Conservation (phyloP, 2,888 invertebrate genomes). For the Hemaris fuciformis region DNA sequence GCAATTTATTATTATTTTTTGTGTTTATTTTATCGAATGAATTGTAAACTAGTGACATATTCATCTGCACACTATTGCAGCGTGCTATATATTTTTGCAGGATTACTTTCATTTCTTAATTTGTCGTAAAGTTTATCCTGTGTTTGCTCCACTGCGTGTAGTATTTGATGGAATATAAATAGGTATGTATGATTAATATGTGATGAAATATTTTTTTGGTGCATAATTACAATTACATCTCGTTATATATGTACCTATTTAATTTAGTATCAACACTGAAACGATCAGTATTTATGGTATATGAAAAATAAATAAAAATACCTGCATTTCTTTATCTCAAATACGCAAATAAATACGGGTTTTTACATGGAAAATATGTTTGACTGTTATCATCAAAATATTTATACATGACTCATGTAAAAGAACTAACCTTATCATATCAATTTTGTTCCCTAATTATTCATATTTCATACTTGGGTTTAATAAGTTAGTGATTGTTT, state of each 20-base stretch:
- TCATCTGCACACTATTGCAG: not conserved
- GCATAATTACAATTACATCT: no score
- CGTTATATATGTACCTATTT: no score
- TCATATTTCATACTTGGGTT: no score
- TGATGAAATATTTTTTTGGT: not conserved
- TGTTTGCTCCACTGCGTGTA: not conserved
- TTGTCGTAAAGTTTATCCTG: not conserved
- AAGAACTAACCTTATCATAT: no score
- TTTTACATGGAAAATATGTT: not conserved
- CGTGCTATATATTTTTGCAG: not conserved
- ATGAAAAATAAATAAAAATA: not conserved
- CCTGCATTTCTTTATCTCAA: not conserved
- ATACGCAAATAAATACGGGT: not conserved
- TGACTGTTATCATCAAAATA: not conserved
- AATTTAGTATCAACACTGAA: no score
- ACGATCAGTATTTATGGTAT: not conserved
- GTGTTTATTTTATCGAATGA: not conserved
- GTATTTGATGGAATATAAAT: not conserved
- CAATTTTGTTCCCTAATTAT: no score
- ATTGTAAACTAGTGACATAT: not conserved
- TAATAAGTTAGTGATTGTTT: no score
- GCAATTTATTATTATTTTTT: not conserved
- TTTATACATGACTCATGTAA: not conserved
- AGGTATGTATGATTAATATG: not conserved
- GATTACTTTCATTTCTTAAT: not conserved